Base-by-base conservation (phyloP, 2,113 vertebrate species). In the Odontesthes bonariensis region DNA sequence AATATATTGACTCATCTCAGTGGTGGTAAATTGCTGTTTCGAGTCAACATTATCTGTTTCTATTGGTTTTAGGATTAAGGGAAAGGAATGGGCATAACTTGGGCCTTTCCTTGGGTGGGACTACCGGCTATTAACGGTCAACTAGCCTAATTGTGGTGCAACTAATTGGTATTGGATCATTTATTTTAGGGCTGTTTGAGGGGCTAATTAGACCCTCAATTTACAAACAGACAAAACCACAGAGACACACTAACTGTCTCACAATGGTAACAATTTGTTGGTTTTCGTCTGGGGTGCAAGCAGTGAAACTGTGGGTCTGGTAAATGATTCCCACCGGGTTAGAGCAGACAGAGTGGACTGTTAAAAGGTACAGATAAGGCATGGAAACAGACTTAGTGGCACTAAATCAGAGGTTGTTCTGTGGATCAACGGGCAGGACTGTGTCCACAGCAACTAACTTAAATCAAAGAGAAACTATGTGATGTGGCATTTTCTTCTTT, bases 321-420 rank as follows among this genome's bases (percentile, higher is more conserved):
- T 86, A 89, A 86, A 89, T 89, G 82, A 90, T 88, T 89, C 76
- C 86, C 79, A 38, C 68, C 44, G 77, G 85, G 70, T 88, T 69
- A 65, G 76, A 82, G 77, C 58, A 46, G 78, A 87, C 75, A 61
- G 70, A 85, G 66, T 83, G 81, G 80, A 65, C 86, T 64, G 58
- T 85, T 85, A 77, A 84, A 69, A 49, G 47, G 47, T 69, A 0
- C 11, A 89, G 89, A 91, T 92, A 91, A 88, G 79, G 47, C 61
- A n/a, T 8, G 44, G 81, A 85, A 73, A 71, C 84, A 88, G 81
- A 89, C 84, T 82, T 52, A 16, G 76, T 22, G 81, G 86, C 83
- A 85, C 81, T 87, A 35, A 75, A 73, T 71, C 67, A 55, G n/a
- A 56, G 17, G 57, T 12, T 65, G 33, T 77, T 79, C 70, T 47